A percentile compares a stretch with the other conserved stretches of the same genome.
Evolutionary conservation across 2,113 vertebrate species (phyloP).

Genomic region (Leptosomus discolor): DNA sequence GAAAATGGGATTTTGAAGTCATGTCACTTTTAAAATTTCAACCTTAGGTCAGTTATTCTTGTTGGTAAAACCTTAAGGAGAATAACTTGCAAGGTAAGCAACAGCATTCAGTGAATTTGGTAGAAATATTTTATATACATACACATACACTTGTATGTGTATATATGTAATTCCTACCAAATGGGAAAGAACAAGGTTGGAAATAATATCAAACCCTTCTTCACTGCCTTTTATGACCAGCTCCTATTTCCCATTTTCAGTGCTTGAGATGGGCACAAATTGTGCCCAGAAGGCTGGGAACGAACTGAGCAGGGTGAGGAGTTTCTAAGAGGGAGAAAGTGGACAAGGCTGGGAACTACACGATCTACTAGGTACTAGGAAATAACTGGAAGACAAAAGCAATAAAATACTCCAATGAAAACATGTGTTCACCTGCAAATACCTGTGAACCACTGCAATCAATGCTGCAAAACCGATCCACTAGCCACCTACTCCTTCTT

Average conservation of each 20-base stretch:
- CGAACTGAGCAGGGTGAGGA: neutral
- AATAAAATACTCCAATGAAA: neutral
- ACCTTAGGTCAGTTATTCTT: neutral
- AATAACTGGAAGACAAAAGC: neutral
- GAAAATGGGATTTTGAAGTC: neutral
- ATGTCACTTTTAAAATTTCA: neutral
- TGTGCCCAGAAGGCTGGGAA: neutral
- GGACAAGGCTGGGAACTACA: neutral
- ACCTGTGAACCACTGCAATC: neutral
- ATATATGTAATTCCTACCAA: neutral
- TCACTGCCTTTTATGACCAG: neutral
- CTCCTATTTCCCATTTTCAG: neutral
- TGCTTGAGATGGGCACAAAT: neutral
- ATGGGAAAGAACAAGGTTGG: neutral
- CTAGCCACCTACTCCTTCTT: neutral
- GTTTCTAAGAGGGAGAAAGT: neutral
- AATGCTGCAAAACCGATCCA: neutral
- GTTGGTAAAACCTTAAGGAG: neutral
- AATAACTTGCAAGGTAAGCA: neutral
- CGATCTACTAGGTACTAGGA: neutral
- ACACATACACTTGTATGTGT: accelerated
- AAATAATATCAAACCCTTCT: neutral
- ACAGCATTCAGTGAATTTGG: neutral
- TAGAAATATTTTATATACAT: neutral
- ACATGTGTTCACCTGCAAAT: neutral